A percentile compares a stretch with the other conserved stretches of the same genome.
Evolutionary conservation across 2,797 vertebrate genomes (phyloP).

Genomic region (Sebastes nivosus): DNA sequence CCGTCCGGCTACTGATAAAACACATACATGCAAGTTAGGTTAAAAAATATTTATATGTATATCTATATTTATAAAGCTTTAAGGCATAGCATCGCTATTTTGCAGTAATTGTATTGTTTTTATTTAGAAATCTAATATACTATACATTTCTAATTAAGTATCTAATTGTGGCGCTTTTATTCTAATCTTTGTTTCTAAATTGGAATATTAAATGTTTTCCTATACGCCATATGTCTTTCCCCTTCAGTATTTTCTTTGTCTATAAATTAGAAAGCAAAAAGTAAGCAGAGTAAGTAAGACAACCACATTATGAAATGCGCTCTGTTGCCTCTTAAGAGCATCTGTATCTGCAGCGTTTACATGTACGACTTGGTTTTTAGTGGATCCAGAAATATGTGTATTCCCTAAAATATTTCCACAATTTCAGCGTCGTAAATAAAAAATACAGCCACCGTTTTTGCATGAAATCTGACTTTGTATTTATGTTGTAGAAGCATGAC

Average conservation of each 20-base stretch:
- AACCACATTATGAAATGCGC: background rate
- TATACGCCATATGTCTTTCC: background rate
- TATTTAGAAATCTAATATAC: background rate
- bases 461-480: conserved; percentile 37
- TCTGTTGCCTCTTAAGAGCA: background rate
- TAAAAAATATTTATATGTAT: background rate
- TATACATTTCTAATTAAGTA: background rate
- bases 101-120: background rate
- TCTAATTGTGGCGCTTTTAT: background rate
- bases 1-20: background rate
- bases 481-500: conserved; percentile 31
- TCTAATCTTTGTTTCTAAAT: background rate
- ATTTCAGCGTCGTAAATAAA: background rate
- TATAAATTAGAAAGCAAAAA: background rate
- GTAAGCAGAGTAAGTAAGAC: background rate
- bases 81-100: background rate
- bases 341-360: background rate
- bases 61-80: background rate
- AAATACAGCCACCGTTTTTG: conserved; percentile 23
- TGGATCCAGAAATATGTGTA: background rate
- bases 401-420: background rate
- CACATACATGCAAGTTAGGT: background rate
- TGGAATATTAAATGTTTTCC: background rate
- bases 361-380: background rate
- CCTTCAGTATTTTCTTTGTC: background rate